Evolutionary conservation across 2,797 vertebrate genomes (phyloP).

Genomic region (Acipenser oxyrinchus): DNA sequence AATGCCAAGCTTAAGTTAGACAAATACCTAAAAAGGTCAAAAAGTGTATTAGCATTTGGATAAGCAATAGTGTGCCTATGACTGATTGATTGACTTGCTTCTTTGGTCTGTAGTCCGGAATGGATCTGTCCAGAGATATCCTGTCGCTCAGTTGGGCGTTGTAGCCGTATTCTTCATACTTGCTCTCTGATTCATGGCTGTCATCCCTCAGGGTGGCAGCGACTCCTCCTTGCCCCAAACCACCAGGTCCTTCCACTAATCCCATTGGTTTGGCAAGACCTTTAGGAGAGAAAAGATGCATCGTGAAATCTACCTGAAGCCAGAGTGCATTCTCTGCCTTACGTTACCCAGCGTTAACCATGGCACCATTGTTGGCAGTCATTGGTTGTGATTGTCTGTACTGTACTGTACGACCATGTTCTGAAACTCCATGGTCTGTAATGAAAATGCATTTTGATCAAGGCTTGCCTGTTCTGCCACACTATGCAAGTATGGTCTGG

Average conservation of each 20-base stretch:
- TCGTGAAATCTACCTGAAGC: no score
- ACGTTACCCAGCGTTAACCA: no score
- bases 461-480: no score
- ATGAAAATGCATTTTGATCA: no score
- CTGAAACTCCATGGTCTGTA: no score
- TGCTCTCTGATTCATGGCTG: conserved; percentile 73
- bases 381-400: no score
- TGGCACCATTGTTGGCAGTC: no score
- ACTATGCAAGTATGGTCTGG: no score
- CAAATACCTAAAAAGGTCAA: no score
- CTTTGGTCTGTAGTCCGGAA: conserved; percentile 94
- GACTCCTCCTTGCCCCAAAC: conserved; percentile 85
- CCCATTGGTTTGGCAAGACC: conserved; percentile 93
- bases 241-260: conserved; percentile 90
- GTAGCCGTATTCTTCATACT: conserved; percentile 91
- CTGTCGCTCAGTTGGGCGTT: conserved; percentile 93
- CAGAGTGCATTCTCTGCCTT: no score
- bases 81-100: conserved; percentile 61
- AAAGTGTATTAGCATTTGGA: background rate
- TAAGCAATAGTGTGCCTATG: background rate
- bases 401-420: no score
- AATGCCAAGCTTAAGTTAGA: no score
- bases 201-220: conserved; percentile 84
- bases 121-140: conserved; percentile 91
- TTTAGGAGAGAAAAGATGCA: conserved; percentile 30